Conservation (phyloP, 2,797 vertebrate genomes). For the Mallotus villosus region DNA sequence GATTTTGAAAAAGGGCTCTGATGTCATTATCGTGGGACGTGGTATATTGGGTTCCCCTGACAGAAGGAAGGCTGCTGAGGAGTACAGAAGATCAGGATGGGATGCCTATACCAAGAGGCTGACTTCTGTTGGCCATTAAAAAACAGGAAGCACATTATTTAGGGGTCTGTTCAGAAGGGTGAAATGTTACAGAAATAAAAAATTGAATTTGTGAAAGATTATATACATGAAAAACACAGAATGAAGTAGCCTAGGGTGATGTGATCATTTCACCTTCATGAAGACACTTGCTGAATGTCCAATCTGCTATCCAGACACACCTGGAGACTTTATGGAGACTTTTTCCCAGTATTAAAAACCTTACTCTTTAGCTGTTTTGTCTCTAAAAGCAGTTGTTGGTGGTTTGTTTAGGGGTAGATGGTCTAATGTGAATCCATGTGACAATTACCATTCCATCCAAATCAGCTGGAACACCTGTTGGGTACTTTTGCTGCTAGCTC, state of each 20-base stretch:
- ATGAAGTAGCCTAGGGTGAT: too few relatives aligned
- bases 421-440: neutral
- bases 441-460: conserved; percentile 22
- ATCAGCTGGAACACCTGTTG: conserved; percentile 3
- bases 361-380: too few relatives aligned
- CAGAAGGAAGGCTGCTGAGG: conserved; percentile 77
- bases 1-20: conserved; percentile 80
- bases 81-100: conserved; percentile 88
- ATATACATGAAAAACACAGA: too few relatives aligned
- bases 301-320: neutral
- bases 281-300: neutral
- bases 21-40: conserved; percentile 93
- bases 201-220: too few relatives aligned
- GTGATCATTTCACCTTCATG: neutral
- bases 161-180: neutral
- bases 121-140: conserved; percentile 30
- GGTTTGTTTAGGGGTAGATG: neutral
- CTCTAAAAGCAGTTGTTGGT: too few relatives aligned
- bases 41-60: conserved; percentile 83
- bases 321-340: neutral
- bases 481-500: too few relatives aligned
- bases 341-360: too few relatives aligned
- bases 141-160: neutral
- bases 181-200: neutral
- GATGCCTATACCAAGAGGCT: conserved; percentile 82